Evolutionary conservation across 2,113 vertebrate genomes (phyloP), one percentile per base, ranked within the genome.

Genomic region (Penelope pileata): DNA sequence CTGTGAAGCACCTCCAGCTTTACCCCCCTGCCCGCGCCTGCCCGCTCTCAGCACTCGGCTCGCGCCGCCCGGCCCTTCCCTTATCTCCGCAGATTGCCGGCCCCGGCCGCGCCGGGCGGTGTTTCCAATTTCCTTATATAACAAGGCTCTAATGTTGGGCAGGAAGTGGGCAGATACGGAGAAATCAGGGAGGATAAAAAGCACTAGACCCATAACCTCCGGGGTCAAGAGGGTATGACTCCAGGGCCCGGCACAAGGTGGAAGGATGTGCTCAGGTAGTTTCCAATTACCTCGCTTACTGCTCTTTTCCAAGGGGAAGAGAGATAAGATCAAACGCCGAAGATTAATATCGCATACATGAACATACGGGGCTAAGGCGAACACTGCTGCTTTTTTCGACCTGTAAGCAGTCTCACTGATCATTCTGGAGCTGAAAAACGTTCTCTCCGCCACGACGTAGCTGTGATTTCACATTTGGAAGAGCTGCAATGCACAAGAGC

Each of bases 81-180:
- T 98, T 98, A 98, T 98, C 97, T 97, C 86, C 43, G 50, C 94
- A 97, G 97, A 97, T 63, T 94, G 64, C 94, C 88, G 90, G 89
- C 96, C 95, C 96, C 64, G 90, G 72, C 56, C 93, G 32, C 75
- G 79, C 88, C 16, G 32, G 19, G 96, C 89, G 70, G 97, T 98
- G 98, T 98, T 99, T 99, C 98, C 97, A 98, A 99, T 99, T 99
- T 99, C 98, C 98, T 98, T 97, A 97, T 96, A 97, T 98, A 98
- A 98, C 97, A 97, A 98, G 97, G 96, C 95, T 96, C 95, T 96
- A 94, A 96, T 97, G 98, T 97, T 83, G 69, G 96, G 72, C 96
- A 98, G 98, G 97, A 98, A 98, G 97, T 48, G 96, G 96, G 94
- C 94, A 97, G 97, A 97, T 97, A 97, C 96, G 69, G 96, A 91